Conservation (phyloP, 2,113 vertebrate genomes). For the Engystomops pustulosus region DNA sequence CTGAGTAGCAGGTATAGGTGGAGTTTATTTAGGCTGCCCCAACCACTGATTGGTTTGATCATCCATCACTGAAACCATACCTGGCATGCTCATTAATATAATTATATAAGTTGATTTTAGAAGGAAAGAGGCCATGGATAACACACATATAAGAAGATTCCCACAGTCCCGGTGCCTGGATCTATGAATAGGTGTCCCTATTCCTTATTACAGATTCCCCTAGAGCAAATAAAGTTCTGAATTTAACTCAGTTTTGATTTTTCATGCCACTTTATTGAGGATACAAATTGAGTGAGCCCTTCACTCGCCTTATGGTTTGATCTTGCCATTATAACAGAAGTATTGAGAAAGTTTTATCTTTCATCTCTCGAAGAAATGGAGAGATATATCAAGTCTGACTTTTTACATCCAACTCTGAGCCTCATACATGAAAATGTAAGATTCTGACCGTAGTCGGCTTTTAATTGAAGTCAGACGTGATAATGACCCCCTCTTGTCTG, state of each 20-base stretch:
- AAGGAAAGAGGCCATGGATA: too few relatives aligned
- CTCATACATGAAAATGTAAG: neutral
- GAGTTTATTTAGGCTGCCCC: too few relatives aligned
- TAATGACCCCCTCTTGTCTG: neutral
- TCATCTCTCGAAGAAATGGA: neutral
- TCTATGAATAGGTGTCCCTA: too few relatives aligned
- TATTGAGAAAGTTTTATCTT: neutral
- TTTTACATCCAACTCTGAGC: neutral
- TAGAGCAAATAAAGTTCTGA: neutral
- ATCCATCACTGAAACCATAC: too few relatives aligned
- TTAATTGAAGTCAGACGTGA: neutral
- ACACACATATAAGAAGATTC: too few relatives aligned
- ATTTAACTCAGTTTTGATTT: neutral
- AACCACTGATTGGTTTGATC: too few relatives aligned
- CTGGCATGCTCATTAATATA: too few relatives aligned
- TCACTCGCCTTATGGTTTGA: neutral
- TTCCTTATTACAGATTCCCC: too few relatives aligned
- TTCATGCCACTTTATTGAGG: neutral
- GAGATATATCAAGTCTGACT: neutral
- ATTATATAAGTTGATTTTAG: too few relatives aligned
- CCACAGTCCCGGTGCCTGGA: too few relatives aligned
- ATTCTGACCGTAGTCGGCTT: neutral
- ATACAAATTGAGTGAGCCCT: neutral
- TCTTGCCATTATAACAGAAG: neutral
- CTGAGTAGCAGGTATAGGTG: too few relatives aligned